phyloP scores from a whole-genome alignment of 2,797 vertebrate genomes.

The Discoglossus pictus region DNA sequence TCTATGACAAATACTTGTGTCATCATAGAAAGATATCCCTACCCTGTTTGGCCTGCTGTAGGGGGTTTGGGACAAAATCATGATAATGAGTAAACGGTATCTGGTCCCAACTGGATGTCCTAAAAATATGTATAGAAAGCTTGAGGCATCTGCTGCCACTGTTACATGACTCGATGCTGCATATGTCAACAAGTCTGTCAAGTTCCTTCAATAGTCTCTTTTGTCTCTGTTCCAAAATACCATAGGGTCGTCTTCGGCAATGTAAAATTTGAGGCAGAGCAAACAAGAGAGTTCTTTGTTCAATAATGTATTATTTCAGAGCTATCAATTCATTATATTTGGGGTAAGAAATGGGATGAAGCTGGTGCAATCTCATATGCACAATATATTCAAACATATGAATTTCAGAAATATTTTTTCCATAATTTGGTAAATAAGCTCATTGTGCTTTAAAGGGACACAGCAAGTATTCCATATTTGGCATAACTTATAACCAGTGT shows the following conservation, averaged over 20 bases:
- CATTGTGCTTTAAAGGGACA: too few relatives aligned
- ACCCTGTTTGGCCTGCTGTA: background rate
- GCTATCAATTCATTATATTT: background rate
- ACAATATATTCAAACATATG: too few relatives aligned
- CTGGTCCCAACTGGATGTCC: conserved; percentile 1
- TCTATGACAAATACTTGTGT: too few relatives aligned
- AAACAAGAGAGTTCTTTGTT: conserved; percentile 42
- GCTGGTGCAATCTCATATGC: too few relatives aligned
- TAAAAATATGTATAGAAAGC: conserved; percentile 20
- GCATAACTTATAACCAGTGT: too few relatives aligned
- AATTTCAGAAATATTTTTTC: too few relatives aligned
- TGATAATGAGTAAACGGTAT: background rate
- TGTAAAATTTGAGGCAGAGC: conserved; percentile 9
- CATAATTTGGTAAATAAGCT: too few relatives aligned
- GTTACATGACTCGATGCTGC: conserved; percentile 9
- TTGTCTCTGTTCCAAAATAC: conserved; percentile 23
- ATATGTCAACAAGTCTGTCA: conserved; percentile 26
- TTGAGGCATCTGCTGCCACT: conserved; percentile 29
- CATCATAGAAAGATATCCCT: background rate
- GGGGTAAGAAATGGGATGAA: too few relatives aligned
- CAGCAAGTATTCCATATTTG: too few relatives aligned
- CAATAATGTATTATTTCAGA: conserved; percentile 19
- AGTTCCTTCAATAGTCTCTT: conserved; percentile 28
- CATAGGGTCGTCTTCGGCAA: conserved; percentile 22
- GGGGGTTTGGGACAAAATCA: background rate